Evolutionary conservation across 2,113 vertebrate genomes (phyloP).

Genomic region (Setophaga coronata): DNA sequence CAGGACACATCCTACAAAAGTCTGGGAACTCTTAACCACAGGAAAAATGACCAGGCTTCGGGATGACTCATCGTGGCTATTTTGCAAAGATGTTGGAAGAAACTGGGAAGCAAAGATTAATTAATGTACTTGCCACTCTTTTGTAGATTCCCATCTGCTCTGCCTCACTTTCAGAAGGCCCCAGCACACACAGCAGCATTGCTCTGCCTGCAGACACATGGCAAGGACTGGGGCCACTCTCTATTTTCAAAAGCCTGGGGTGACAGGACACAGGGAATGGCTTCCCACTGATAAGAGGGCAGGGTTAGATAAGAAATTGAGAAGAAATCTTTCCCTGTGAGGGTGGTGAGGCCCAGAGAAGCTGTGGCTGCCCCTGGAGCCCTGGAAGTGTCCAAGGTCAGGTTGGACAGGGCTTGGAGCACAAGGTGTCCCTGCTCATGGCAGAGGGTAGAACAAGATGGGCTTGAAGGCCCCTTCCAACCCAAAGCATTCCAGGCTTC

Average conservation of each 20-base stretch:
- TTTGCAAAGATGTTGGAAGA: not conserved
- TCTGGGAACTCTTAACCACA: conserved; percentile 22
- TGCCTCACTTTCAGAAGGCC: not conserved
- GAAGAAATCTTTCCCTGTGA: not conserved
- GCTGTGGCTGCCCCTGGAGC: not conserved
- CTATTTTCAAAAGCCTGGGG: not conserved
- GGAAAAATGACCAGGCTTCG: conserved; percentile 28
- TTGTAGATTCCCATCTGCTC: not conserved
- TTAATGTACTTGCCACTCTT: not conserved
- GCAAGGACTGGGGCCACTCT: not conserved
- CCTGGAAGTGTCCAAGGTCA: not conserved
- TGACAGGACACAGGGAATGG: not conserved
- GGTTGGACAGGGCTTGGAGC: rapidly evolving
- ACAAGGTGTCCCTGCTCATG: not conserved
- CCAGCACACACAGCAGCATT: rapidly evolving
- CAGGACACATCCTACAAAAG: not conserved
- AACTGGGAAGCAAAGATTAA: not conserved
- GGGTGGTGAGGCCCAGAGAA: not conserved
- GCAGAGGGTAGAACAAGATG: rapidly evolving
- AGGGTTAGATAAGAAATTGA: not conserved
- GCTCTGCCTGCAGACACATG: not conserved
- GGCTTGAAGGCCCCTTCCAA: not conserved
- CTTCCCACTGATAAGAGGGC: not conserved
- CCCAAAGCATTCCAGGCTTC: not conserved
- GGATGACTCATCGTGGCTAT: not conserved